A percentile compares a stretch with the other conserved stretches of the same genome.
These are phyloP conservation scores for Acanthurus leucopareius DNA, from an alignment of 2,797 vertebrate genomes.

Conservation along the genomic window DNA sequence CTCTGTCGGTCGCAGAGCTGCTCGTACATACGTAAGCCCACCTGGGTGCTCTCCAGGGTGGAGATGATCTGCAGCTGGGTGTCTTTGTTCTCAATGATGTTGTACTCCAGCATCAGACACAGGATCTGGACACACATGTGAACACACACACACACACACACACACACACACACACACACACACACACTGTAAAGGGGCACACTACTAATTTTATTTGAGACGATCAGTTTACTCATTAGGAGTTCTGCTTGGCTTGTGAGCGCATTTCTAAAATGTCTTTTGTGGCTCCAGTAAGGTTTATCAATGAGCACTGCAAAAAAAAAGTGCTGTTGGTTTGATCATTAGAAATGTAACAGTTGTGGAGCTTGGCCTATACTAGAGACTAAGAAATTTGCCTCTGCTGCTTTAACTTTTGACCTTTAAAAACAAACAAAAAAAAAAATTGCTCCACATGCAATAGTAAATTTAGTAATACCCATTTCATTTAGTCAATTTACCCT, in stretches of 20 bases:
- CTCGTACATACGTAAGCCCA: slow-evolving; percentile 98
- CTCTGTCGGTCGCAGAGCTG: slow-evolving; percentile 98
- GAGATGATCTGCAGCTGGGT: slow-evolving; percentile 99
- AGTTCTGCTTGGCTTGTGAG: neutral
- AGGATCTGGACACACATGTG: slow-evolving; percentile 88
- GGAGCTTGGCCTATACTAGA: neutral
- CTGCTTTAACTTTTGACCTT: neutral
- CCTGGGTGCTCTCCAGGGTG: slow-evolving; percentile 96
- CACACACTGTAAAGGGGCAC: neutral
- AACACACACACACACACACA: neutral
- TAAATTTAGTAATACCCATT: neutral
- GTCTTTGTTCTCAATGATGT: slow-evolving; percentile 99
- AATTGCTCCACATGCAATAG: no score
- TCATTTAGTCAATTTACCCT: neutral
- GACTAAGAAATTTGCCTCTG: neutral
- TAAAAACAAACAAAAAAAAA: neutral
- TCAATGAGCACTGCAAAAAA: no score
- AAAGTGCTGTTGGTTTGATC: neutral
- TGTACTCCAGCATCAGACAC: slow-evolving; percentile 99
- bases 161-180: slow-evolving; percentile 13
- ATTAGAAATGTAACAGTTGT: neutral
- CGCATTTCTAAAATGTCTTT: neutral
- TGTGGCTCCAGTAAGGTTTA: no score
- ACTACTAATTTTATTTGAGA: neutral
- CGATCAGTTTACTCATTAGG: neutral